Evolutionary conservation across 2,113 vertebrate genomes (phyloP), one percentile per base, ranked within the genome.

Genomic region (Sylvilagus bachmani): DNA sequence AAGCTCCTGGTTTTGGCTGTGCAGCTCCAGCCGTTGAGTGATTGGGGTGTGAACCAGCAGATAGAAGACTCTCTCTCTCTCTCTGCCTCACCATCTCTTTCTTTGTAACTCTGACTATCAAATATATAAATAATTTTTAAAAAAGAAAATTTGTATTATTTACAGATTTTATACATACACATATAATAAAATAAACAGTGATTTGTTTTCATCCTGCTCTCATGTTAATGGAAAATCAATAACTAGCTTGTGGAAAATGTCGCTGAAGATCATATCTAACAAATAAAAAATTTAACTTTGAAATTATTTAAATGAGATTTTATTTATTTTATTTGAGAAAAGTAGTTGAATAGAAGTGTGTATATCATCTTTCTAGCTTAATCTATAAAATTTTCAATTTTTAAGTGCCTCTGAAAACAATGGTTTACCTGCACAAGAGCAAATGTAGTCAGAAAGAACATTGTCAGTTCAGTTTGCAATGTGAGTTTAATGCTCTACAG

Each of bases 201-300:
- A 53, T 27, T 64, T 64, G 33, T 38, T 75, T 3, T 33, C 64
- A 24, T 94, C 33, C 5, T 89, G 13, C 10, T n/a, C 14, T 70
- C 74, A 49, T 33, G 3, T 66, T 84, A 81, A 67, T 55, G 14
- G 6, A 85, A 94, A 90, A 49, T n/a, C 62, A 92, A 90, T 55
- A 62, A 74, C 0, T 1, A 55, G 16, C 13, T 70, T 38, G 69
- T 24, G 6, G 79, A 80, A 87, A 64, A 79, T 51, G n/a, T 22
- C 13, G 1, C 21, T 22, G 27, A 49, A 86, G 74, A 31, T 80
- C 11, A 90, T 81, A 89, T 61, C 61, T 31, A 17, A 66, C 1
- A 74, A 80, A 62, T 69, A 53, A 64, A 78, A 29, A 38, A 61
- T 62, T 64, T 64, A 75, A 74, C 49, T 66, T 75, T 90, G 0